These are phyloP conservation scores for Mimas tiliae DNA, from an alignment of 2,888 invertebrate genomes.

Conservation along the genomic window DNA sequence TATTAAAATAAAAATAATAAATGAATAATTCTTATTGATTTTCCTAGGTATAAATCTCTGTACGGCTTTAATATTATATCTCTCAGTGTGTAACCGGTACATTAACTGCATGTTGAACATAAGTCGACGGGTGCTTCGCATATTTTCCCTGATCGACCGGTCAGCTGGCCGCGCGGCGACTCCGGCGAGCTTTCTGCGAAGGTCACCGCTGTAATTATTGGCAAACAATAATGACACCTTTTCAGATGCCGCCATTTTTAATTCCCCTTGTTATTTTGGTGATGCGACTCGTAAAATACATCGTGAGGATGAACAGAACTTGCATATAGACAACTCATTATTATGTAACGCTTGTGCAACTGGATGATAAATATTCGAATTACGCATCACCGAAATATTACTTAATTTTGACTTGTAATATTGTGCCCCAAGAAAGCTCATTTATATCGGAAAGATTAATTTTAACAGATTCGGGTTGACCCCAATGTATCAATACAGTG, in stretches of 20 bases:
- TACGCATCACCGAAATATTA: constrained; percentile 34
- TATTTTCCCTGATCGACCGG: constrained; percentile 49
- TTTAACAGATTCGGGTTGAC: background rate
- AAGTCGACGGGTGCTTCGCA: constrained; percentile 40
- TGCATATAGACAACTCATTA: constrained; percentile 31
- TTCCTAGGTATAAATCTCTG: background rate
- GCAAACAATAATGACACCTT: constrained; percentile 52
- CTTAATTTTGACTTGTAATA: background rate
- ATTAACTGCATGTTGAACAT: constrained; percentile 32
- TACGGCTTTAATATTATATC: constrained; percentile 15
- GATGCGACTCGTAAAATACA: constrained; percentile 40
- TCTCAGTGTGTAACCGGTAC: constrained; percentile 36
- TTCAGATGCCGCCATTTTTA: constrained; percentile 44
- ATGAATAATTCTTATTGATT: too few species aligned
- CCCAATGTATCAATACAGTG: background rate
- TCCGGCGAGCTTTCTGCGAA: constrained; percentile 54
- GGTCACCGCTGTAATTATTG: constrained; percentile 57
- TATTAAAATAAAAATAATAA: too few species aligned
- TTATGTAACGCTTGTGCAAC: constrained; percentile 39
- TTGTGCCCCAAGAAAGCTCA: background rate
- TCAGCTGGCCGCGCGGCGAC: constrained; percentile 41
- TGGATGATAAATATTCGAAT: constrained; percentile 33
- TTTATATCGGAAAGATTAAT: constrained; percentile 18
- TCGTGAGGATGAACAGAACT: constrained; percentile 36
- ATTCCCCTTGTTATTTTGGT: constrained; percentile 40